Evolutionary conservation across 2,888 invertebrate genomes (phyloP), one percentile per base, ranked within the genome.

Genomic region (Eudasyphora cyanicolor): DNA sequence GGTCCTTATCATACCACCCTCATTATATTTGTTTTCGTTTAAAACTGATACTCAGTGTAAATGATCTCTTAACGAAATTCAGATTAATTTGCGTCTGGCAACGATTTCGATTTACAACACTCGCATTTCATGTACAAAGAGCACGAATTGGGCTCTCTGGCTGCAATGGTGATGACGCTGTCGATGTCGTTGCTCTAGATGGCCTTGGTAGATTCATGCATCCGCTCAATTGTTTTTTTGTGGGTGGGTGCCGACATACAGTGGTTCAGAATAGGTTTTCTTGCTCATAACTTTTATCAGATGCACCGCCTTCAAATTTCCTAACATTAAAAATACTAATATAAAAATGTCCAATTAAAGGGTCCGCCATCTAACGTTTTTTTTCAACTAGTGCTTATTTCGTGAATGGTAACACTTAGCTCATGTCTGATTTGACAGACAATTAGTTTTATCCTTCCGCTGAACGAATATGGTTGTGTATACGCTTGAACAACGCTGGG

Each of bases 41-140:
- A 32, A 32, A 32, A 32, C 6, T 21, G 10, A 51, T 21, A 51
- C n/a, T 27, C 69, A 78, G 74, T 81, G 75, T 84, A 70, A 84
- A 78, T 27, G 71, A 83, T 76, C 74, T 83, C 73, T 79, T 67
- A 69, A 51, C 35, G 32, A 79, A 76, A 69, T 69, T 71, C 67
- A 1, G 38, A 73, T 76, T 74, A 14, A 70, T 57, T 57, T 57
- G 14, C 12, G 5, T 10, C 14, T n/a, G 45, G 14, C 45, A n/a
- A 45, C 45, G 24, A 27, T 27, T 57, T 27, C 27, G 57, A 12
- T 24, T 24, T 57, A 57, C 57, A 57, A 57, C 27, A 10, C 51
- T 21, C 7, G 27, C 27, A 27, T 27, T 57, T 12, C 24, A 27
- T 24, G 4, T 21, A 51, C 51, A 10, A 21, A 51, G 21, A 21